Evolutionary conservation across 2,888 invertebrate genomes (phyloP).

Genomic region (Dolomedes plantarius): DNA sequence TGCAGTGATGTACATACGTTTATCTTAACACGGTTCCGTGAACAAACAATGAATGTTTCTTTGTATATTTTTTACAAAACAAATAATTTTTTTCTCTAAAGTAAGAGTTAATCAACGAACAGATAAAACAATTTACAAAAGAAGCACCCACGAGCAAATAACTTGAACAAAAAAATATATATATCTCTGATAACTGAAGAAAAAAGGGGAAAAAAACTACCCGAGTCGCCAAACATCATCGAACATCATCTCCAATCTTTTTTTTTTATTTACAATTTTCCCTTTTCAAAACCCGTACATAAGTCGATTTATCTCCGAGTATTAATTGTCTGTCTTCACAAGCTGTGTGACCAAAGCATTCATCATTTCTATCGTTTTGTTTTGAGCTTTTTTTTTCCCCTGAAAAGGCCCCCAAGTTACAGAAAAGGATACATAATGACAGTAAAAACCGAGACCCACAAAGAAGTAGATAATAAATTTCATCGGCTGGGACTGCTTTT

Average conservation of each 20-base stretch:
- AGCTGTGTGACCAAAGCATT: slow-evolving; percentile 39
- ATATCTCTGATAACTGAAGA: too few species aligned
- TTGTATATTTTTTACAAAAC: too few species aligned
- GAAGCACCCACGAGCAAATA: too few species aligned
- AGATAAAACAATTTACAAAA: too few species aligned
- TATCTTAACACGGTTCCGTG: too few species aligned
- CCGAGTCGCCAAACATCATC: neutral
- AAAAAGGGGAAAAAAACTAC: too few species aligned
- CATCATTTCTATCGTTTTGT: slow-evolving; percentile 24
- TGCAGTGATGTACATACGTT: too few species aligned
- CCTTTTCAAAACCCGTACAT: slow-evolving; percentile 30
- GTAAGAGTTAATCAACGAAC: too few species aligned
- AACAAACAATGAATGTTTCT: too few species aligned
- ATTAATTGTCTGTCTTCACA: slow-evolving; percentile 64
- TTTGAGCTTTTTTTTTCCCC: neutral
- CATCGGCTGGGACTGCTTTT: neutral
- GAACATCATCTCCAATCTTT: neutral
- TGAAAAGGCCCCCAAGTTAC: neutral
- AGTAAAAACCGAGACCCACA: neutral
- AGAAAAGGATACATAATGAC: slow-evolving; percentile 9
- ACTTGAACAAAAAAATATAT: too few species aligned
- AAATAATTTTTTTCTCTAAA: too few species aligned
- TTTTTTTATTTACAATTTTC: neutral
- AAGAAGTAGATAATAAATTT: slow-evolving; percentile 6
- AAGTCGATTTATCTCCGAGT: slow-evolving; percentile 47